Percentiles rank a stretch among this genome's conserved stretches.
Evolutionary conservation across 2,888 invertebrate genomes (phyloP).

Genomic region (Laothoe populi): DNA sequence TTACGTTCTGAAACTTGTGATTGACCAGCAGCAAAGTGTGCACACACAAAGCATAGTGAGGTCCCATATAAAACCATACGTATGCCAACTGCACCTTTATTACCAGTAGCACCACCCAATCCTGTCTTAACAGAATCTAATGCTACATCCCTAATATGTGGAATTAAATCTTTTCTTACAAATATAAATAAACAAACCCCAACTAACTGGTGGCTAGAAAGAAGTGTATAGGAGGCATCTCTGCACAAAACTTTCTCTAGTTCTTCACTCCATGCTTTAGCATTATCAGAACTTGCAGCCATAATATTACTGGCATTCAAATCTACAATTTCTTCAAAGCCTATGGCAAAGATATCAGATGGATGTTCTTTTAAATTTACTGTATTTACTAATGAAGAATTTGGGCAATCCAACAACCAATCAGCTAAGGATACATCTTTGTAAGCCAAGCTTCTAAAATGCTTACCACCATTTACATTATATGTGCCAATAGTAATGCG

Average conservation of each 20-base stretch:
- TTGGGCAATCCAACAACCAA: slow-evolving; percentile 95
- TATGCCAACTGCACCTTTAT: slow-evolving; percentile 98
- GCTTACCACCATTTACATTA: slow-evolving; percentile 99
- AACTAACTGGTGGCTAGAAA: slow-evolving; percentile 97
- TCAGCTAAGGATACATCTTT: slow-evolving; percentile 94
- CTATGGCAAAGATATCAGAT: slow-evolving; percentile 98
- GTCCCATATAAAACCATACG: slow-evolving; percentile 96
- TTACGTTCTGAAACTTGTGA: slow-evolving; percentile 97
- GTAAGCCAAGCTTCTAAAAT: slow-evolving; percentile 97
- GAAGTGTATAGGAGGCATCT: slow-evolving; percentile 93
- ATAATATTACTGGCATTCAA: slow-evolving; percentile 99
- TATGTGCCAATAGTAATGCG: slow-evolving; percentile 97
- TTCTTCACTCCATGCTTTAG: slow-evolving; percentile 97
- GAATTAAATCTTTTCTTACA: slow-evolving; percentile 94
- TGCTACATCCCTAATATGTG: slow-evolving; percentile 95
- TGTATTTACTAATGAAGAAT: slow-evolving; percentile 76
- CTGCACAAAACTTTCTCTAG: slow-evolving; percentile 95
- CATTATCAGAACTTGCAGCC: slow-evolving; percentile 96
- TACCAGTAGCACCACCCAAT: slow-evolving; percentile 98
- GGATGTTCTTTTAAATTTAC: slow-evolving; percentile 84
- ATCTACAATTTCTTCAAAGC: slow-evolving; percentile 99
- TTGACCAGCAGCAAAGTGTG: slow-evolving; percentile 99
- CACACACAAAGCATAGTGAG: slow-evolving; percentile 98
- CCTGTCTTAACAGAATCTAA: slow-evolving; percentile 99
- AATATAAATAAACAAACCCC: slow-evolving; percentile 99